Evolutionary conservation across 2,113 vertebrate genomes (phyloP).

Genomic region (Oxyruncus cristatus): DNA sequence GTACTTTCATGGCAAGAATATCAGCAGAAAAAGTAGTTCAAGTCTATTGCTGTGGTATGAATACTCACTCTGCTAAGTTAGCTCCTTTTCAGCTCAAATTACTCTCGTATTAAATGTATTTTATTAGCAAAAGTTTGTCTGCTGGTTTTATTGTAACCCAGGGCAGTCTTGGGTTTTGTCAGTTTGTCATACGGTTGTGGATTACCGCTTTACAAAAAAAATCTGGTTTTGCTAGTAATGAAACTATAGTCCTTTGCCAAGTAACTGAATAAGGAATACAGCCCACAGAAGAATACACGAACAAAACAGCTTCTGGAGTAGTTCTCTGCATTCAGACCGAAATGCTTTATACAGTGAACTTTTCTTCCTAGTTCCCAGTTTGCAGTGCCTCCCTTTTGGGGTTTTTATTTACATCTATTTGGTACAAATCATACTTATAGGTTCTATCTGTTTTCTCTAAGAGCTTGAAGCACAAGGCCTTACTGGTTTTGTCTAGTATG

Average conservation of each 20-base stretch:
- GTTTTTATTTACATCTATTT: neutral
- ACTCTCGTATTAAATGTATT: neutral
- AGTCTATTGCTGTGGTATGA: neutral
- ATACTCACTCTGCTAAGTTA: neutral
- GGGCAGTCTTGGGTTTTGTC: neutral
- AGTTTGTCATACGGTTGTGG: neutral
- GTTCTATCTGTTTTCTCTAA: neutral
- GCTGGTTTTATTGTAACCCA: neutral
- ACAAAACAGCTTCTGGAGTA: neutral
- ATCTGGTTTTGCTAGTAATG: neutral
- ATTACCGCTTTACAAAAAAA: neutral
- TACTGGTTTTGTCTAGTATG: neutral
- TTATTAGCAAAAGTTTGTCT: neutral
- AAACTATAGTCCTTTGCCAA: neutral
- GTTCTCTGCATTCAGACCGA: neutral
- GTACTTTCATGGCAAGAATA: neutral
- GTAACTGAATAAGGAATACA: neutral
- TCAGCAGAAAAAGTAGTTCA: neutral
- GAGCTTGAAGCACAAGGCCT: neutral
- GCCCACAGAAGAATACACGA: neutral
- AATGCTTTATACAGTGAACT: neutral
- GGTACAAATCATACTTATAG: neutral
- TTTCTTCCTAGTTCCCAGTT: neutral
- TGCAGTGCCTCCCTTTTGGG: neutral
- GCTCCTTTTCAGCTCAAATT: neutral